Conservation (phyloP, 2,797 vertebrate genomes). For the Pitangus sulphuratus region DNA sequence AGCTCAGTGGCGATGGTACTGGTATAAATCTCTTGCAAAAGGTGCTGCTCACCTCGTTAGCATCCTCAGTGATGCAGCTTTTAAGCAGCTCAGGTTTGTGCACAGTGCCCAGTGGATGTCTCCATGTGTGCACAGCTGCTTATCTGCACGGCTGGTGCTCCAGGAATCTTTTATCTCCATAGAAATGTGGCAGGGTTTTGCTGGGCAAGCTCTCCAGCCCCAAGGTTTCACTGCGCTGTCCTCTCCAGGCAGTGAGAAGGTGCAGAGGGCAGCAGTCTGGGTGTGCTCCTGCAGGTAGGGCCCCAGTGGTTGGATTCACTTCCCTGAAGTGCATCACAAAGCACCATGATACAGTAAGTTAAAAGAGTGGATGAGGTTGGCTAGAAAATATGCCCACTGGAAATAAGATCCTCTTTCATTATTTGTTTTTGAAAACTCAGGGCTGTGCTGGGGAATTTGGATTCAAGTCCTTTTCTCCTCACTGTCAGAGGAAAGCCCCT, state of each 20-base stretch:
- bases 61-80: background rate
- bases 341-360: accelerated
- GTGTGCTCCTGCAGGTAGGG: background rate
- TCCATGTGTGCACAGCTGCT: background rate
- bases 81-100: background rate
- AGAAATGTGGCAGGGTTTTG: background rate
- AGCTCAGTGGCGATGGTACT: background rate
- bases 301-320: background rate
- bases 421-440: background rate
- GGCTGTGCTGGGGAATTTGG: background rate
- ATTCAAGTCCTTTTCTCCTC: background rate
- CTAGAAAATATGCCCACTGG: background rate
- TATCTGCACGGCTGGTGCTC: background rate
- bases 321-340: background rate
- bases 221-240: background rate
- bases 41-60: background rate
- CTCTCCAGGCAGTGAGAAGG: accelerated
- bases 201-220: background rate
- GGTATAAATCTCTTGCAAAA: background rate
- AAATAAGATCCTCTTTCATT: background rate
- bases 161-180: background rate
- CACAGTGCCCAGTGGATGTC: accelerated
- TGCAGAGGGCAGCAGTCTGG: background rate
- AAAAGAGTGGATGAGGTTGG: background rate
- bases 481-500: background rate